Evolutionary conservation across 2,797 vertebrate species (phyloP), one percentile per base, ranked within the genome.

Genomic region (Bovichtus diacanthus): DNA sequence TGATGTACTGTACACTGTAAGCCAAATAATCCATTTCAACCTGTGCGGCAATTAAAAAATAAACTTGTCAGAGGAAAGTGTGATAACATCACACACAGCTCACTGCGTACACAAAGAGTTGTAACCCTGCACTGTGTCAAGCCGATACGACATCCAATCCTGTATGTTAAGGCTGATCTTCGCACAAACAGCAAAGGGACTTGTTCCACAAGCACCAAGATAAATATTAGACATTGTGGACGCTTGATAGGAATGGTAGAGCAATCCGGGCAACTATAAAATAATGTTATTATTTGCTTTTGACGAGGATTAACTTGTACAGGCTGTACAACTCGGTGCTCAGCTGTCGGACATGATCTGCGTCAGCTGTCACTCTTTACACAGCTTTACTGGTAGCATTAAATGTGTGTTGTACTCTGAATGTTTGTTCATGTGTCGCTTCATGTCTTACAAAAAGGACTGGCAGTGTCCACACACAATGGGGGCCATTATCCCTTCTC

Each of bases 281-380:
- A 31, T 36, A 41, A n/a, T 46, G 13, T 36, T 9, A 41, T 59
- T 56, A 43, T 74, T 67, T 80, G 36, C 38, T 31, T 49, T 34
- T 18, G 19, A 59, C 21, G 10, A 50, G 67, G 53, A 76, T 67
- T 55, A 68, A 59, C 51, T 58, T 21, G 34, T 18, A 4, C n/a
- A 58, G 19, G 12, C 19, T 63, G 38, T 43, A n/a, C 56, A 44
- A 16, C 36, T 66, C 38, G 15, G 29, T n/a, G 56, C 66, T 71
- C 47, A 60, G 43, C 44, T 66, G 72, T 70, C 60, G 21, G 55
- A 51, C 46, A 9, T n/a, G 19, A 70, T 65, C 41, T 6, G 9
- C 0, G 4, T 61, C 71, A 58, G 75, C 72, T 75, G 79, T 75
- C 53, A 2, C 29, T 75, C 54, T 75, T 61, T 43, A 36, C 31